Conservation (phyloP, 2,797 vertebrate genomes). For the Taeniopygia guttata region DNA sequence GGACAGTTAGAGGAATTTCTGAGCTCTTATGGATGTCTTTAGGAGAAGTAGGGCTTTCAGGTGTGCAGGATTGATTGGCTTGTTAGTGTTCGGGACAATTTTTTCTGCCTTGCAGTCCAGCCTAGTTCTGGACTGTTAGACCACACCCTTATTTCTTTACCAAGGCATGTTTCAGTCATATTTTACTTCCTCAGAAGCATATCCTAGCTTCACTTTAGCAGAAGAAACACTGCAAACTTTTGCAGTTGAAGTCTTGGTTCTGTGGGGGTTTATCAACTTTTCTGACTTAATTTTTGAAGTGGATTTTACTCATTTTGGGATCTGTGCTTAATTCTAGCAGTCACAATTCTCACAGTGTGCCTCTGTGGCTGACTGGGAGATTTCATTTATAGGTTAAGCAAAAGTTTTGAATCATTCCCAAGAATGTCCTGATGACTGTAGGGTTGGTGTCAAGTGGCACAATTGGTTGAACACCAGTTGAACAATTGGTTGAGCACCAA, state of each 20-base stretch:
- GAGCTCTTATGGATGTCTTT: not conserved
- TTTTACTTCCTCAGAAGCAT: not conserved
- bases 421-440: not conserved
- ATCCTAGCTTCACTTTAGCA: not conserved
- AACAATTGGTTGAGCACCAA: not conserved
- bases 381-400: conserved; percentile 33
- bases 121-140: not conserved
- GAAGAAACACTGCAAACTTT: not conserved
- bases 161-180: not conserved
- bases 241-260: not conserved
- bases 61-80: not conserved
- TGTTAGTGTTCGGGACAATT: not conserved
- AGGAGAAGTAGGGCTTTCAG: not conserved
- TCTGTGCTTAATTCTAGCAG: not conserved
- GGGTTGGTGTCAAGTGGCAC: not conserved
- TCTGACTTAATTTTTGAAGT: not conserved
- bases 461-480: not conserved
- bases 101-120: not conserved
- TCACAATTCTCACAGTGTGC: not conserved
- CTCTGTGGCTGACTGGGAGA: not conserved
- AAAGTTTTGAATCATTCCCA: conserved; percentile 21
- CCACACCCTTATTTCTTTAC: not conserved
- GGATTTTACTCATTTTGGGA: not conserved
- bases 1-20: not conserved
- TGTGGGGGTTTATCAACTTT: not conserved